Conservation (phyloP, 2,888 invertebrate species). For the Drosophila kanekoi region DNA sequence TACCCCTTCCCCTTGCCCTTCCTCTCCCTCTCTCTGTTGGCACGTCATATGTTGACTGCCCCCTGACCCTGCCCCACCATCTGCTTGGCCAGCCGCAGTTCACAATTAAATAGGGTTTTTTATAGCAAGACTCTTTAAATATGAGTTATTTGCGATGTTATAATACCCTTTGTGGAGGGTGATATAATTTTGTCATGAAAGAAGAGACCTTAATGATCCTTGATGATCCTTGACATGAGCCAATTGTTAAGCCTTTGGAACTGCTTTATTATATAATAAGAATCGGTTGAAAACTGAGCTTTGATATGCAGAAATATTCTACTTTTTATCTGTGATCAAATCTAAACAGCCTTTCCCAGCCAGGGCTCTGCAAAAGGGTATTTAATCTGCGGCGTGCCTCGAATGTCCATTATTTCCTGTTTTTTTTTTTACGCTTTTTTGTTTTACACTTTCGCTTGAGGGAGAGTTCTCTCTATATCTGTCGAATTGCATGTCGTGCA, state of each 20-base stretch:
- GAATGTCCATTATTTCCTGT: no score
- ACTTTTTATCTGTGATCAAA: no score
- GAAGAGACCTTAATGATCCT: no score
- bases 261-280: no score
- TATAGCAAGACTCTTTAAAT: constrained; percentile 37
- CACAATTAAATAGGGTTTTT: constrained; percentile 22
- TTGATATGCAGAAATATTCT: no score
- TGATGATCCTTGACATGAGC: no score
- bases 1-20: background rate
- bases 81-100: constrained; percentile 3
- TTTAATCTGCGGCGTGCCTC: no score
- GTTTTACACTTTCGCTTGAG: constrained; percentile 51
- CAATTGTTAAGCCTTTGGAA: no score
- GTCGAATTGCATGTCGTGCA: constrained; percentile 54
- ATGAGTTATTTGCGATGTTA: constrained; percentile 36
- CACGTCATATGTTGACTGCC: constrained; percentile 57
- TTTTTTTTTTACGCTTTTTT: constrained; percentile 23
- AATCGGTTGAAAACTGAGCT: no score
- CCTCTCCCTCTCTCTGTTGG: constrained; percentile 39
- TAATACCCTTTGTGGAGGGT: background rate
- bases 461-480: constrained; percentile 10
- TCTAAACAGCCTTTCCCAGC: no score
- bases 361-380: no score
- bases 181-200: no score
- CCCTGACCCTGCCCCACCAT: background rate